Base-by-base conservation (phyloP, 2,888 invertebrate species). In the Tillus elongatus region DNA sequence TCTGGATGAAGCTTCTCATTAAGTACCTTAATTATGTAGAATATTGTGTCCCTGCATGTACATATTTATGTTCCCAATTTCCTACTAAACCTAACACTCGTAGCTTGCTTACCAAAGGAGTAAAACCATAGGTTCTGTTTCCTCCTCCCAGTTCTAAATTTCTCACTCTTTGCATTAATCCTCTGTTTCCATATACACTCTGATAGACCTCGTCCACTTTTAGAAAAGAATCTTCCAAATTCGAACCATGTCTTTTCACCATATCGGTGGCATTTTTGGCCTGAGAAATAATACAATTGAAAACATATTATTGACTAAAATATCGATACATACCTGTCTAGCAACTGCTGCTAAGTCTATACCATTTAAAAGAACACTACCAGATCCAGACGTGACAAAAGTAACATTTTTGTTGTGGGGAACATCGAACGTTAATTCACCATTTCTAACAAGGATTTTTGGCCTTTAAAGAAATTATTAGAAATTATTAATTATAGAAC, bases 111-210 rank as follows among this genome's bases (percentile, higher is more conserved):
- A n/a, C n/a, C n/a, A n/a, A n/a, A n/a, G n/a, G n/a, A n/a, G 24
- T n/a, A 19, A n/a, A n/a, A 8, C 24, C 24, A 19, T 8, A 6
- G 6, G 24, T 19, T 6, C 24, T 19, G n/a, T 19, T 19, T 19
- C 24, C 24, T 8, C 24, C n/a, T 19, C 24, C 24, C n/a, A n/a
- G n/a, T 19, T 19, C 24, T 19, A 19, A 19, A 19, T n/a, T 19
- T n/a, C 6, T 6, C 6, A 19, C n/a, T 19, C 24, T 19, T 19
- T 19, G 6, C 24, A 19, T 19, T 8, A 19, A 8, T 8, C 24
- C 24, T 6, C n/a, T 6, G n/a, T 19, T n/a, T 19, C 24, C 24
- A 19, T 19, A 6, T 8, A 19, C n/a, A 8, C 6, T n/a, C 6
- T 19, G 6, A 8, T 19, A 8, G n/a, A 19, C 6, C 6, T 19